Base-by-base conservation (phyloP, 1,140 invertebrate species). In the Akabosia matsudoensis region DNA sequence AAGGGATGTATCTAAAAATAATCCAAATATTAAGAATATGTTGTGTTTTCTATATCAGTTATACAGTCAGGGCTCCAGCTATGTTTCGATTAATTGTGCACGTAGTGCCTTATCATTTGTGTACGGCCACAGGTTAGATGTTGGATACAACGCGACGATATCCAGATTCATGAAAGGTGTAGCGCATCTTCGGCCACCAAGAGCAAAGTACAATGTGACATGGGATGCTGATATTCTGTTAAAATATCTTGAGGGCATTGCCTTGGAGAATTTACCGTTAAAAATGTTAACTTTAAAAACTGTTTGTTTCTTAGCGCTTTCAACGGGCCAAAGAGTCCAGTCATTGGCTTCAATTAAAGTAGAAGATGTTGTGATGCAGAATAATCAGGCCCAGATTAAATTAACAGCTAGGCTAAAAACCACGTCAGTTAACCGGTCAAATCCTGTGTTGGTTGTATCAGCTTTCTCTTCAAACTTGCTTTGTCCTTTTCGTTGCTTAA, bases 271-370 rank as follows among this genome's bases (percentile, higher is more conserved):
- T 31, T 7, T 31, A 10, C 3, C 10, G 4, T 31, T 70, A 70
- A 30, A 70, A 10, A 70, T 33, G 7, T 70, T 70, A 30, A 26
- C 67, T 10, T 70, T 26, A 3, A 70, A 70, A 30, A 33, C 33
- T 33, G 67, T 70, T 13, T 4, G 26, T 3, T 22, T 70, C 2
- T 30, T 70, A 3, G 67, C 67, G 28, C 33, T 70, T 18, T 7
- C 18, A 18, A 70, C 67, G 3, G 67, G 67, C 4, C 67, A 70
- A 70, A 70, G 67, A 70, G 30, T 70, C 14, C 67, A 70, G 33
- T 30, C 67, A 70, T 22, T 70, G 18, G 28, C 67, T 10, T 70
- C 28, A 16, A 70, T 70, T 30, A 7, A 30, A 30, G 4, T 70
- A 30, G 10, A 7, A 10, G 33, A 30, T 22, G 33, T 70, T 7